A percentile compares a stretch with the other conserved stretches of the same genome.
These are phyloP conservation scores for Lepidocolaptes lacrymiger DNA, from an alignment of 2,797 vertebrate genomes.

Conservation along the genomic window DNA sequence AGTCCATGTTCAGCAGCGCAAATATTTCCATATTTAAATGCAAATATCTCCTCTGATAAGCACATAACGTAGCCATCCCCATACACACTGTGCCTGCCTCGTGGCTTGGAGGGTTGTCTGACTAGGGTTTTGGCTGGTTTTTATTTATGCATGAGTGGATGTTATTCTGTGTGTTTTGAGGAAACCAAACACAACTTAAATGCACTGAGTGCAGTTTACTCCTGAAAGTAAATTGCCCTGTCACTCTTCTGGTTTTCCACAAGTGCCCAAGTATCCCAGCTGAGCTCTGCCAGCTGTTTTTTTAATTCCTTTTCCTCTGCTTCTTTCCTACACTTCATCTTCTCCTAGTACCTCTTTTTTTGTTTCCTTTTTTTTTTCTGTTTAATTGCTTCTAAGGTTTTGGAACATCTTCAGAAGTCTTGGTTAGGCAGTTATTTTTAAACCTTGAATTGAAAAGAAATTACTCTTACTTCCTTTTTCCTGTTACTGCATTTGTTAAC, in stretches of 20 bases:
- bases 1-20: background rate
- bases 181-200: background rate
- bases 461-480: background rate
- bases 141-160: background rate
- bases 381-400: background rate
- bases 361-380: background rate
- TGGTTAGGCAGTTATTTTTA: background rate
- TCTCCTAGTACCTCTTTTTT: background rate
- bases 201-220: background rate
- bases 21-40: conserved; percentile 43
- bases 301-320: background rate
- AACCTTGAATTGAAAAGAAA: background rate
- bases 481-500: background rate
- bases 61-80: background rate
- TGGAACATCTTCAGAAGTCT: background rate
- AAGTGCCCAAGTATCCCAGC: background rate
- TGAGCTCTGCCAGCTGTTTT: background rate
- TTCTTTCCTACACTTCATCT: background rate
- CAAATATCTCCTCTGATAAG: background rate
- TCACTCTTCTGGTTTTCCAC: background rate
- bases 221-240: background rate
- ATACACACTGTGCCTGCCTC: background rate
- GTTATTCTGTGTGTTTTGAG: background rate
- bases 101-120: background rate
- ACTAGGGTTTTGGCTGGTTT: background rate